Conservation (phyloP, 2,888 invertebrate genomes). For the Hedychridium roseum region DNA sequence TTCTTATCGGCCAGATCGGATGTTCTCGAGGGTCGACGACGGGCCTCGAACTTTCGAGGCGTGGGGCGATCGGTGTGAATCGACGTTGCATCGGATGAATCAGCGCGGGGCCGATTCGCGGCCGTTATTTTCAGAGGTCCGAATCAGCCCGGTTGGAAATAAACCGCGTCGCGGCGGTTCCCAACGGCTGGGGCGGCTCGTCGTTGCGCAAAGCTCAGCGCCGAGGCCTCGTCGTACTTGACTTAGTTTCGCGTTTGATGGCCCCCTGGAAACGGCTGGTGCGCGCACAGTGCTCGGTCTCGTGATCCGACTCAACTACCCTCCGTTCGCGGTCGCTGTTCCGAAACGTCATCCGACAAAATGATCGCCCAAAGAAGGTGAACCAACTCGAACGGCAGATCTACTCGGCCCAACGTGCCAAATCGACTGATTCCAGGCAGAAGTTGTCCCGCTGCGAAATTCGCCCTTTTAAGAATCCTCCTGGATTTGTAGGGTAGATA, state of each 20-base stretch:
- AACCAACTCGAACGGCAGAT: not conserved
- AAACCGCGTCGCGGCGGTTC: slow-evolving; percentile 38
- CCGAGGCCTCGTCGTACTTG: slow-evolving; percentile 46
- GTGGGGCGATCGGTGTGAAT: slow-evolving; percentile 12
- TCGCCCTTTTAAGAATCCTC: too few species aligned
- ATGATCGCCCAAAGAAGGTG: slow-evolving; percentile 38
- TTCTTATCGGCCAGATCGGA: too few species aligned
- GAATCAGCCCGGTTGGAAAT: slow-evolving; percentile 56
- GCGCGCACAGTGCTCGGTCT: too few species aligned
- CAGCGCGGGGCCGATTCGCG: slow-evolving; percentile 20
- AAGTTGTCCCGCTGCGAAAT: too few species aligned
- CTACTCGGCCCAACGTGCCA: too few species aligned
- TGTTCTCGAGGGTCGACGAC: too few species aligned
- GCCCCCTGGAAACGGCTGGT: too few species aligned
- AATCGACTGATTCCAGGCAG: too few species aligned
- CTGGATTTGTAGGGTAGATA: too few species aligned
- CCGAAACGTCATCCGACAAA: slow-evolving; percentile 9
- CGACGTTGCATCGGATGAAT: slow-evolving; percentile 37
- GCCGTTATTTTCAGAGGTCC: slow-evolving; percentile 53
- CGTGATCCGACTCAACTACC: too few species aligned
- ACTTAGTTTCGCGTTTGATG: slow-evolving; percentile 50
- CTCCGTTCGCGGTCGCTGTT: slow-evolving; percentile 9
- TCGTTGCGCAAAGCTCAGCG: slow-evolving; percentile 48
- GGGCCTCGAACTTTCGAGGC: too few species aligned
- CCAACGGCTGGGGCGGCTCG: slow-evolving; percentile 9